Conservation (phyloP, 2,888 invertebrate genomes). For the Laspeyria flexula region DNA sequence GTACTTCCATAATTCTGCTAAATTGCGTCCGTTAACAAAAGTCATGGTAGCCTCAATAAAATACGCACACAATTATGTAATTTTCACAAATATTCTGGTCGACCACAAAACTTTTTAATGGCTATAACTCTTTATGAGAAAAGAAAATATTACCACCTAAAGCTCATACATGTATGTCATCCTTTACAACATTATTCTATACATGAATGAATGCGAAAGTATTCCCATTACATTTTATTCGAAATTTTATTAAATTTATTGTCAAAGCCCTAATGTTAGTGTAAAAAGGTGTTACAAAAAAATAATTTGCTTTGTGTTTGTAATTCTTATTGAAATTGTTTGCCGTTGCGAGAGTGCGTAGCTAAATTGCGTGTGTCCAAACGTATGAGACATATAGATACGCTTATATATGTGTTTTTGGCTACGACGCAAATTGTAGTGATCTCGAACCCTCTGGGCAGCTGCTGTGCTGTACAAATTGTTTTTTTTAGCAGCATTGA, state of each 20-base stretch:
- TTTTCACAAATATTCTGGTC: slow-evolving; percentile 14
- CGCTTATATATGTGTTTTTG: not conserved
- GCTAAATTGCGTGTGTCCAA: slow-evolving; percentile 3
- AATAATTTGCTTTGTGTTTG: too few species aligned
- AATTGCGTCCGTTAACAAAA: not conserved
- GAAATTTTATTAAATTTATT: slow-evolving; percentile 42
- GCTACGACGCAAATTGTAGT: slow-evolving; percentile 25
- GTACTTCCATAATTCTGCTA: not conserved
- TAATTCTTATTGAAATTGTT: too few species aligned
- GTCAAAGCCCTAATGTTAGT: slow-evolving; percentile 37
- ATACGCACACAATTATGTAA: slow-evolving; percentile 7
- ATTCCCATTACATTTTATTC: slow-evolving; percentile 39
- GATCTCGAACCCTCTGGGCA: slow-evolving; percentile 28
- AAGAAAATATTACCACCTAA: slow-evolving; percentile 39
- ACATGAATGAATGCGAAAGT: slow-evolving; percentile 39
- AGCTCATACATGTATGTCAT: slow-evolving; percentile 41
- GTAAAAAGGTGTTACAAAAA: slow-evolving; percentile 35
- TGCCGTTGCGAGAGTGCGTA: too few species aligned
- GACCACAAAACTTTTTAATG: slow-evolving; percentile 32
- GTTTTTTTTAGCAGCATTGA: slow-evolving; percentile 29
- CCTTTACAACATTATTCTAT: slow-evolving; percentile 40
- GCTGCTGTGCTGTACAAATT: slow-evolving; percentile 44
- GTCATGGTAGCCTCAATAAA: not conserved
- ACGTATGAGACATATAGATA: slow-evolving; percentile 15
- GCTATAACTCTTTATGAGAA: slow-evolving; percentile 40